Base-by-base conservation (phyloP, 2,797 vertebrate species). In the Malacoctenus gilli region DNA sequence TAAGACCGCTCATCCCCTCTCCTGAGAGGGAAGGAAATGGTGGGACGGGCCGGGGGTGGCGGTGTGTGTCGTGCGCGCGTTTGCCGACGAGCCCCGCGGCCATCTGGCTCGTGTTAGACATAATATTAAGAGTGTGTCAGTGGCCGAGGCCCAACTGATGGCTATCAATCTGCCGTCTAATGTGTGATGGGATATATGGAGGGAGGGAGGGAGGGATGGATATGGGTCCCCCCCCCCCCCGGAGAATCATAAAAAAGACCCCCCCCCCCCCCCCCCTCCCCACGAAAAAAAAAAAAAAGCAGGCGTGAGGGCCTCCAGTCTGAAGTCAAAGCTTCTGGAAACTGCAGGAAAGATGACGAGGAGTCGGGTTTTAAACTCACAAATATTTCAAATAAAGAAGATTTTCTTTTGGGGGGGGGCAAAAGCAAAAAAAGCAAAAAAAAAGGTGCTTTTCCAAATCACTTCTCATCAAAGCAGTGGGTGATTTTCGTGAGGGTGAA, bases 161-260 rank as follows among this genome's bases (percentile, higher is more conserved):
- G 79, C 82, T 87, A 90, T 90, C 88, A 90, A 91, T 94, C 92
- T 90, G 87, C 87, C 89, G 89, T 90, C 90, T 89, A 87, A 91
- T 92, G 90, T 87, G 68, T 69, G 75, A 74, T 51, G 40, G 72
- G 77, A 75, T 84, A 69, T 75, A 81, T 72, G 64, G 70, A 71
- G 72, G 75, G 40, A 80, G 56, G 64, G 70, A 71, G 72, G 75
- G 40, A 80, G 56, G 69, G 68, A 82, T 76, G 78, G 64, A 83
- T 79, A 53, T 68, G 56, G 44, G 42, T 56, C 71, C 58, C 75
- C 78, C 66, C 67, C 22, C 22, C 72, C 73, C 72, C 68, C 75
- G 66, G 73, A n/a, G n/a, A n/a, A n/a, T n/a, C n/a, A n/a, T n/a
- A 59, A 52, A 59, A 28, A n/a, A n/a, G n/a, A n/a, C n/a, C n/a